A percentile compares a stretch with the other conserved stretches of the same genome.
Conservation (phyloP, 1,140 invertebrate species). For the Mya arenaria region DNA sequence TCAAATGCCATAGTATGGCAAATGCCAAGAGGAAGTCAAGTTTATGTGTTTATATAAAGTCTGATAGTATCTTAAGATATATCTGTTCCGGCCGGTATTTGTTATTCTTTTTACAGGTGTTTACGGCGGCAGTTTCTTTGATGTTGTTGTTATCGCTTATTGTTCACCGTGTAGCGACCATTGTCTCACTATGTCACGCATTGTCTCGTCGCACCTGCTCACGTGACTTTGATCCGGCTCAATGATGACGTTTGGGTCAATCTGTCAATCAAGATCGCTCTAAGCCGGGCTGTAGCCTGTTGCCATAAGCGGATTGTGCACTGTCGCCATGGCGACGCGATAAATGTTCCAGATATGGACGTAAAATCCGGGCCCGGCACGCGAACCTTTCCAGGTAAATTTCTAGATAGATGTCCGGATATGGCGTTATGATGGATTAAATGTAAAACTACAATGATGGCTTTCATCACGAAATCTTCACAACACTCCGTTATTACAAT, state of each 20-base stretch:
- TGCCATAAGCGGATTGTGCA: constrained; percentile 34
- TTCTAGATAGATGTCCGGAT: background rate
- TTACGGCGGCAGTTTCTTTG: constrained; percentile 26
- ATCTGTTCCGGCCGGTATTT: background rate
- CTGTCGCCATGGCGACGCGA: constrained; percentile 44
- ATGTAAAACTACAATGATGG: no score
- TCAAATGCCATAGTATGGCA: no score
- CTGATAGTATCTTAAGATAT: no score
- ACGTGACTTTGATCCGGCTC: background rate
- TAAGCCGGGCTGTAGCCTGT: constrained; percentile 27
- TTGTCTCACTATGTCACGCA: background rate
- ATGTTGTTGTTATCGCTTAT: constrained; percentile 8
- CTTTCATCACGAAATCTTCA: no score
- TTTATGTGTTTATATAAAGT: no score
- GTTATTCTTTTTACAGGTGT: constrained; percentile 21
- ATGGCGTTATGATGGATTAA: constrained; percentile 12
- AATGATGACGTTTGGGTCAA: background rate
- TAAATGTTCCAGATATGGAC: constrained; percentile 40
- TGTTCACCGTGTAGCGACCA: background rate
- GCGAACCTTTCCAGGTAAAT: constrained; percentile 11
- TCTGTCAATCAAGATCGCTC: constrained; percentile 37
- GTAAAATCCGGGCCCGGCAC: constrained; percentile 46
- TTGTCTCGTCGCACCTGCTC: constrained; percentile 20
- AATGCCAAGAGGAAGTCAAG: no score
- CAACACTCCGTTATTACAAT: no score